Conservation (phyloP, 2,113 vertebrate species). For the Crypturellus undulatus region DNA sequence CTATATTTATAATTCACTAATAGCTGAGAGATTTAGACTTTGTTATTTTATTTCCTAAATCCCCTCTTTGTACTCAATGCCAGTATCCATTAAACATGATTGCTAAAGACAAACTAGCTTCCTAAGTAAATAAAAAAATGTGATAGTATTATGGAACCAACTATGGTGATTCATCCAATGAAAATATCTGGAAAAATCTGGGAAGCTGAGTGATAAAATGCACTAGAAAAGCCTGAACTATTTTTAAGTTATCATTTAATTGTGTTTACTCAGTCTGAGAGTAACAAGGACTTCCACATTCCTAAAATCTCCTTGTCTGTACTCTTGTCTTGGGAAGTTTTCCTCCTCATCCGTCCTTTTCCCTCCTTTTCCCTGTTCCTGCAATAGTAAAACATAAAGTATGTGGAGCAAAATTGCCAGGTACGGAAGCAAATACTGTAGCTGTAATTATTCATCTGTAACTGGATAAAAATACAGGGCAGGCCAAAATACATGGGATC, state of each 20-base stretch:
- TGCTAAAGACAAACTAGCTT: background rate
- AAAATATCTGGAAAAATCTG: background rate
- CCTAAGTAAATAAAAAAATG: background rate
- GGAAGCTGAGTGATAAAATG: background rate
- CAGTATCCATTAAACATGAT: constrained; percentile 35
- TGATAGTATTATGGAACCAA: background rate
- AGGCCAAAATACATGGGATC: background rate
- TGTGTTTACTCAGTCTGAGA: background rate
- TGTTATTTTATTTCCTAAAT: constrained; percentile 7
- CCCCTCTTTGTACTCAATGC: background rate
- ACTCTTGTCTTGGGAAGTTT: background rate
- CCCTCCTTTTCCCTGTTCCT: background rate
- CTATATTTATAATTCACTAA: constrained; percentile 75
- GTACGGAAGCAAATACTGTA: background rate
- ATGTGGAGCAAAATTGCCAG: background rate
- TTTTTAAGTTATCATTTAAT: background rate
- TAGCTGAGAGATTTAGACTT: constrained; percentile 64
- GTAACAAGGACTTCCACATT: background rate
- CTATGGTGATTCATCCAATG: background rate
- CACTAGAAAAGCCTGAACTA: background rate
- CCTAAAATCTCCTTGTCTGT: background rate
- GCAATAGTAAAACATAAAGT: background rate
- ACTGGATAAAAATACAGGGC: background rate
- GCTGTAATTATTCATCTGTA: background rate
- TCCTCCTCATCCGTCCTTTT: background rate